Evolutionary conservation across 2,797 vertebrate species (phyloP).

Genomic region (Telmatherina bonti): DNA sequence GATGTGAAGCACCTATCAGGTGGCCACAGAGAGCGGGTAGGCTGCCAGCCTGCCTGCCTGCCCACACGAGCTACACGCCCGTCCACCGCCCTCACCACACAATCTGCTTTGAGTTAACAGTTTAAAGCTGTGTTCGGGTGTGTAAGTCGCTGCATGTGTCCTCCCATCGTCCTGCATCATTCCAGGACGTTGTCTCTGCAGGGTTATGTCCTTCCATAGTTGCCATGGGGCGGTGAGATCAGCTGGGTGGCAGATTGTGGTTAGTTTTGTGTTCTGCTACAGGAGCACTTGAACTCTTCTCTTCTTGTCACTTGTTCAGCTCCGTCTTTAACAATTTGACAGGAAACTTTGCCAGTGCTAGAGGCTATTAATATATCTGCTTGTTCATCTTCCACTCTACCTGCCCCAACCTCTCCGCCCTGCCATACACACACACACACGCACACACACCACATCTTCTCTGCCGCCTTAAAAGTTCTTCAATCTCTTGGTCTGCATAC

Average conservation of each 20-base stretch:
- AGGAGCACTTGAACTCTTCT: slow-evolving; percentile 43
- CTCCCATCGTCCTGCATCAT: slow-evolving; percentile 50
- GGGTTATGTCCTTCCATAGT: slow-evolving; percentile 29
- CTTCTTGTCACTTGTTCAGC: slow-evolving; percentile 48
- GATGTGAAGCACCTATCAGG: slow-evolving; percentile 63
- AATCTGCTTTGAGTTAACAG: slow-evolving; percentile 77
- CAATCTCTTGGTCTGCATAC: slow-evolving; percentile 45
- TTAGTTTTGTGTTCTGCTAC: slow-evolving; percentile 51
- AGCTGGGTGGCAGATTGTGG: slow-evolving; percentile 45
- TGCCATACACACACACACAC: slow-evolving; percentile 6
- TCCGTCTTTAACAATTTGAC: slow-evolving; percentile 69
- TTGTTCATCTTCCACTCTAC: slow-evolving; percentile 45
- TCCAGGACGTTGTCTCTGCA: slow-evolving; percentile 37
- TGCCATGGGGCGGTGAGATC: slow-evolving; percentile 34
- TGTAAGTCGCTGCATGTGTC: slow-evolving; percentile 53
- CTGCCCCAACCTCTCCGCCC: slow-evolving; percentile 27
- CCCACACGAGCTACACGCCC: slow-evolving; percentile 67
- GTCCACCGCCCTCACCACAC: slow-evolving; percentile 59
- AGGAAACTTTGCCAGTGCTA: slow-evolving; percentile 58
- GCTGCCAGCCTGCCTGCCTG: slow-evolving; percentile 67
- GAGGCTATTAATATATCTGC: slow-evolving; percentile 68
- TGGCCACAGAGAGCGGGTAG: slow-evolving; percentile 65
- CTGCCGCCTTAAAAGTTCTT: too few relatives aligned
- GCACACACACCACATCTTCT: slow-evolving; percentile 21
- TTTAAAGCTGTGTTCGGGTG: slow-evolving; percentile 63